These are phyloP conservation scores for Orientallactaga bullata DNA, from an alignment of 2,113 vertebrate genomes.

Conservation along the genomic window DNA sequence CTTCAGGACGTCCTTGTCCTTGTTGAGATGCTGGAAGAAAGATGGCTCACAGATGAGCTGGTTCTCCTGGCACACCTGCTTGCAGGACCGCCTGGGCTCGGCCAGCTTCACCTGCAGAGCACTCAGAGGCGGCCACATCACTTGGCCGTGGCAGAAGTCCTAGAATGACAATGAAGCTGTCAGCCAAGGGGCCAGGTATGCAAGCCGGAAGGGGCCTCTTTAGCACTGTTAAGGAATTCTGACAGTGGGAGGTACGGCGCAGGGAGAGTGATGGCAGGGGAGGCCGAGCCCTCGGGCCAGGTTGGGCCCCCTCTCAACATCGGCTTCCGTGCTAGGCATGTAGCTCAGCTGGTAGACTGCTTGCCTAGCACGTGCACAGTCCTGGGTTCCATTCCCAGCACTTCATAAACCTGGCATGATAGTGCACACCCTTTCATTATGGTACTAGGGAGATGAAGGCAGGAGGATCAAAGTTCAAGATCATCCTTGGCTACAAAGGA, in stretches of 20 bases:
- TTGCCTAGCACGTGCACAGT: background rate
- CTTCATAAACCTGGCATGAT: background rate
- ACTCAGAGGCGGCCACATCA: slow-evolving; percentile 98
- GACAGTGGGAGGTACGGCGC: background rate
- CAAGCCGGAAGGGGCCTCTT: too few species aligned
- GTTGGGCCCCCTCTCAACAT: background rate
- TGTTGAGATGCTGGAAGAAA: slow-evolving; percentile 99
- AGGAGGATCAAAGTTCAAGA: background rate
- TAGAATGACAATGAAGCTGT: slow-evolving; percentile 79
- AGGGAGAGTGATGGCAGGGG: accelerated
- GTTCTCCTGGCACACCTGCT: slow-evolving; percentile 98
- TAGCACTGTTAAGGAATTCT: accelerated
- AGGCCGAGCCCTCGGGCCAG: background rate
- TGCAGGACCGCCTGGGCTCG: slow-evolving; percentile 94
- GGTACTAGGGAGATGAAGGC: background rate
- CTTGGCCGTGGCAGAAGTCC: slow-evolving; percentile 99
- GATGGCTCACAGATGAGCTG: slow-evolving; percentile 99
- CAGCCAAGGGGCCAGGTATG: background rate
- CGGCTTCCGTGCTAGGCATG: background rate
- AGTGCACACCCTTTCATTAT: background rate
- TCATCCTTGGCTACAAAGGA: background rate
- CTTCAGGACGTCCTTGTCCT: slow-evolving; percentile 95
- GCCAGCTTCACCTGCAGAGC: slow-evolving; percentile 96
- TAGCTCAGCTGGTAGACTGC: background rate
- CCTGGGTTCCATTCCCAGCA: background rate